phyloP scores from a whole-genome alignment of 2,797 vertebrate genomes.

The Tragopan temminckii region DNA sequence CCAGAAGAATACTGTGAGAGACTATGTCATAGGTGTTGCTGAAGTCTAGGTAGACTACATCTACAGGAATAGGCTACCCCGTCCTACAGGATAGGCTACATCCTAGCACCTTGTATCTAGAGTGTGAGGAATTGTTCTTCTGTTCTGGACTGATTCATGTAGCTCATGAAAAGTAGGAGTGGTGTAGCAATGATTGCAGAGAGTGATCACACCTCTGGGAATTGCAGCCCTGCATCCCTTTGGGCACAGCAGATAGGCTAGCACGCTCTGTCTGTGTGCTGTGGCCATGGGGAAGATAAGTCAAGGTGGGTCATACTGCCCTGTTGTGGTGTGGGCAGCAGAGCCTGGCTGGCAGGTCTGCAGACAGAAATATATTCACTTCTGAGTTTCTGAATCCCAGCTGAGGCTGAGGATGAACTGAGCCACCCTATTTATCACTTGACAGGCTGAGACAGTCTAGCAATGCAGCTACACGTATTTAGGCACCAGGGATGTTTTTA shows the following conservation, averaged over 20 bases:
- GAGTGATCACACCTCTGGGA: neutral
- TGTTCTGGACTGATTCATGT: neutral
- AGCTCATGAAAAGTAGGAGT: neutral
- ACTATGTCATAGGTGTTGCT: too few relatives aligned
- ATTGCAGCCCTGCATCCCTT: rapidly evolving
- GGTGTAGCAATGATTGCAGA: neutral
- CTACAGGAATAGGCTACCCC: neutral
- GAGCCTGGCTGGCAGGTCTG: neutral
- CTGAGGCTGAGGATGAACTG: neutral
- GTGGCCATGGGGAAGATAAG: rapidly evolving
- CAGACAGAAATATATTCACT: neutral
- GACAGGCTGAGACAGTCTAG: neutral
- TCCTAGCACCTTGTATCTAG: neutral
- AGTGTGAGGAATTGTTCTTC: neutral
- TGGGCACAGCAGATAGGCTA: neutral
- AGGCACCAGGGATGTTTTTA: neutral
- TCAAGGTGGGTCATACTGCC: neutral
- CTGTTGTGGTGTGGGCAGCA: neutral
- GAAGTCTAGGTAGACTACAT: too few relatives aligned
- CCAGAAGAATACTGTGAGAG: too few relatives aligned
- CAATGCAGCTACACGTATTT: neutral
- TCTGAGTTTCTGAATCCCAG: neutral
- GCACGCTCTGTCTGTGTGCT: neutral
- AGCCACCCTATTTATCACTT: neutral
- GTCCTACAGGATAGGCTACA: too few relatives aligned